A percentile compares a stretch with the other conserved stretches of the same genome.
These are phyloP conservation scores for Pangasius larnaudii DNA, from an alignment of 2,797 vertebrate species.

Conservation along the genomic window DNA sequence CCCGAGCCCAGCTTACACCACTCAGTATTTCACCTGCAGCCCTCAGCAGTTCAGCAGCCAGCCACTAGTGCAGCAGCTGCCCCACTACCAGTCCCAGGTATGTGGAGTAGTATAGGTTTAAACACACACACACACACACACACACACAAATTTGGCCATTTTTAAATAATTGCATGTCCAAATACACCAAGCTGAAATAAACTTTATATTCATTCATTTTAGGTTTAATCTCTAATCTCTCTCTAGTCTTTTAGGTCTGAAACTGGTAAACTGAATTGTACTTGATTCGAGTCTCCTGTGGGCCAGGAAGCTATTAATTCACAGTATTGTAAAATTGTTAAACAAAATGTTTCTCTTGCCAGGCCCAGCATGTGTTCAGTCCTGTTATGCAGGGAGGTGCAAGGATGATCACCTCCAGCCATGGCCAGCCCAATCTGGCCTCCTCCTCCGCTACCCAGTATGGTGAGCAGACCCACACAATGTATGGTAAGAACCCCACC, in stretches of 20 bases:
- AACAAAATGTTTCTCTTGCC: conserved; percentile 36
- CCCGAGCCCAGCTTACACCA: conserved; percentile 87
- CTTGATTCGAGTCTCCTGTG: background rate
- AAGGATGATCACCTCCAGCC: conserved; percentile 93
- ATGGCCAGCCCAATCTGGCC: conserved; percentile 90
- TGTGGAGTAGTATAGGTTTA: background rate
- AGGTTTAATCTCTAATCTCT: background rate
- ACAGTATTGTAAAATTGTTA: background rate
- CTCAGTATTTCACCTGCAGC: conserved; percentile 95
- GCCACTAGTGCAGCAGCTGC: conserved; percentile 93
- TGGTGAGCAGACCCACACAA: conserved; percentile 97
- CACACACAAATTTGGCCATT: background rate
- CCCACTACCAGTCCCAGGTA: conserved; percentile 95
- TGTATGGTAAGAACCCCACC: conserved; percentile 90
- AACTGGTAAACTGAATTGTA: background rate
- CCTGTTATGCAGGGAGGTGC: conserved; percentile 93
- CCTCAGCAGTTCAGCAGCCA: conserved; percentile 97
- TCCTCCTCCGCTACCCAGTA: conserved; percentile 94
- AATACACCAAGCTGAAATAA: background rate
- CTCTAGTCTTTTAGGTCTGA: background rate
- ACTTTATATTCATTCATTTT: background rate
- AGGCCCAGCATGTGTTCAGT: conserved; percentile 97
- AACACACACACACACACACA: background rate
- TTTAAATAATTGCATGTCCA: background rate
- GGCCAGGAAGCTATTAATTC: background rate